A percentile compares a stretch with the other conserved stretches of the same genome.
Conservation (phyloP, 2,888 invertebrate species). For the Subacronicta megacephala region DNA sequence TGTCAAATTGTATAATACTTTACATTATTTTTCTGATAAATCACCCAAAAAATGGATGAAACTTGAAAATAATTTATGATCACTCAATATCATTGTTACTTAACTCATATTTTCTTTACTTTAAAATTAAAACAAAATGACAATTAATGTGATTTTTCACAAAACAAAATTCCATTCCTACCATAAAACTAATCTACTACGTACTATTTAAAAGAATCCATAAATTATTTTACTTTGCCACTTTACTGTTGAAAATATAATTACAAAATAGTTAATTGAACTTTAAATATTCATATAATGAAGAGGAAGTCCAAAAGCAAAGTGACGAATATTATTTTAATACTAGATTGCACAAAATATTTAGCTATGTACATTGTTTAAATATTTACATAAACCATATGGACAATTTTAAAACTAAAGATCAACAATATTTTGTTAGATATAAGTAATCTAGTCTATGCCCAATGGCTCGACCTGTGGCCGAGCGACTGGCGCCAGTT, state of each 20-base stretch:
- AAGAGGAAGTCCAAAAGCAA: slow-evolving; percentile 27
- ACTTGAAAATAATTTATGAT: slow-evolving; percentile 28
- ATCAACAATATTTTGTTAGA: slow-evolving; percentile 10
- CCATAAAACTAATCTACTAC: slow-evolving; percentile 27
- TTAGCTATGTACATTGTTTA: slow-evolving; percentile 39
- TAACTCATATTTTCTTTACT: slow-evolving; percentile 18
- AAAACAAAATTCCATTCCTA: slow-evolving; percentile 48
- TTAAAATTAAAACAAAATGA: slow-evolving; percentile 17
- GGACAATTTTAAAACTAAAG: slow-evolving; percentile 4
- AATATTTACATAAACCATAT: slow-evolving; percentile 47
- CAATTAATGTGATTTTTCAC: slow-evolving; percentile 21
- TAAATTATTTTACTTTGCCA: slow-evolving; percentile 32
- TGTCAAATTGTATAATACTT: slow-evolving; percentile 34
- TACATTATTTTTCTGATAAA: slow-evolving; percentile 15
- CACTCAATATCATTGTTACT: slow-evolving; percentile 22
- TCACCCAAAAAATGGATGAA: slow-evolving; percentile 19
- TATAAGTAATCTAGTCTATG: slow-evolving; percentile 12
- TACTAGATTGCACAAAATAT: slow-evolving; percentile 55
- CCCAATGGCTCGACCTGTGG: background rate
- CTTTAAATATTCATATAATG: slow-evolving; percentile 10
- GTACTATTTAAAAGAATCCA: slow-evolving; percentile 23
- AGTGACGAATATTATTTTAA: slow-evolving; percentile 36
- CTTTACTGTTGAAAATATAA: slow-evolving; percentile 31
- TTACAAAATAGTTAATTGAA: slow-evolving; percentile 13
- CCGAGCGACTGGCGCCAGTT: background rate